Conservation (phyloP, 2,113 vertebrate species). For the Brachirus orientalis region DNA sequence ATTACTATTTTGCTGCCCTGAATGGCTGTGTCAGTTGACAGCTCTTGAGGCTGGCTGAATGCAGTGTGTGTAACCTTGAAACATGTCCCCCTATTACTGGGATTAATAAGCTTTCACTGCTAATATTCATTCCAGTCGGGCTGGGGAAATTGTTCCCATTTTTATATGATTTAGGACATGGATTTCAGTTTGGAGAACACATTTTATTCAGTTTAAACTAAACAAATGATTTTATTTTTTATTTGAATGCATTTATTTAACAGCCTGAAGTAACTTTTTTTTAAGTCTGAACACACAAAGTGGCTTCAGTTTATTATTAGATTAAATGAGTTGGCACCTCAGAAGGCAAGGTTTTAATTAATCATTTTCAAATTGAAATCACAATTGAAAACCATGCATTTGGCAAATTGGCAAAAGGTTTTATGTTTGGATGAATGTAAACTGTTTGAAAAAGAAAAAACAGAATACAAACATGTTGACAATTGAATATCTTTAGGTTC, state of each 20-base stretch:
- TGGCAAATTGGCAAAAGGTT: too few relatives aligned
- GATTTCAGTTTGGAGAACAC: conserved; percentile 26
- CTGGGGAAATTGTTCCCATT: conserved; percentile 14
- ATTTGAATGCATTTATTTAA: conserved; percentile 9
- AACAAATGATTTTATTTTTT: conserved; percentile 3
- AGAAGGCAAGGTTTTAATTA: conserved; percentile 8
- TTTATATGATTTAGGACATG: conserved; percentile 35
- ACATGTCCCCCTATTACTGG: conserved; percentile 54
- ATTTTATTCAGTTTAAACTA: conserved; percentile 20
- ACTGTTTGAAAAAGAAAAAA: too few relatives aligned
- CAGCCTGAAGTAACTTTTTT: conserved; percentile 4
- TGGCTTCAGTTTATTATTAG: background rate
- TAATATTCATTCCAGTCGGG: conserved; percentile 42
- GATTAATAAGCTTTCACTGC: conserved; percentile 53
- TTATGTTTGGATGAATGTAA: too few relatives aligned
- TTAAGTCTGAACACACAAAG: conserved; percentile 8
- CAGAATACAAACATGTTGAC: too few relatives aligned
- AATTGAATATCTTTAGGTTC: too few relatives aligned
- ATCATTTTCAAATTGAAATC: too few relatives aligned
- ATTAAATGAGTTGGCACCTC: background rate
- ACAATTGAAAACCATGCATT: too few relatives aligned
- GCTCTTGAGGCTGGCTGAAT: conserved; percentile 50
- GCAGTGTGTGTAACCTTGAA: conserved; percentile 61
- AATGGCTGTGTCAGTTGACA: conserved; percentile 51
- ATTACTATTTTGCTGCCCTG: conserved; percentile 63